Evolutionary conservation across 1,140 invertebrate genomes (phyloP).

Genomic region (Pseudomyrmex flavicornis): DNA sequence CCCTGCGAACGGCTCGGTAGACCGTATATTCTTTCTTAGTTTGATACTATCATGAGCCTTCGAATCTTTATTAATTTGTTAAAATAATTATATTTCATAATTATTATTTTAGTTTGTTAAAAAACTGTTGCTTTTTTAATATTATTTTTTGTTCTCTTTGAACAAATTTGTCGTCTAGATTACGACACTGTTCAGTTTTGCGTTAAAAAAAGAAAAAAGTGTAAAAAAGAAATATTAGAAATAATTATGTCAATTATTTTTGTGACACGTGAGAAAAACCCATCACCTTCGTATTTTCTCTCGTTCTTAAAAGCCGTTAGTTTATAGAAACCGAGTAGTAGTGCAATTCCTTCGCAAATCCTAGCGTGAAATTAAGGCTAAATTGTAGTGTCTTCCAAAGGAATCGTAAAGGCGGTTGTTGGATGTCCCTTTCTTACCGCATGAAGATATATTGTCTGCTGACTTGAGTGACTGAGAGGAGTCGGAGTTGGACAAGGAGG

Average conservation of each 20-base stretch:
- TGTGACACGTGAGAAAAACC: background rate
- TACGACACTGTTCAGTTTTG: too few species aligned
- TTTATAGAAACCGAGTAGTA: constrained; percentile 37
- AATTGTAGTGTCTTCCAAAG: constrained; percentile 49
- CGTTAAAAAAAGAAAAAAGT: too few species aligned
- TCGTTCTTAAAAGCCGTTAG: constrained; percentile 35
- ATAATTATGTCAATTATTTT: background rate
- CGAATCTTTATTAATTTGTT: too few species aligned
- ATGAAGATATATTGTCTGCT: constrained; percentile 78
- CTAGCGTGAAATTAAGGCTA: constrained; percentile 24
- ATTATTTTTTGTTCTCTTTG: too few species aligned
- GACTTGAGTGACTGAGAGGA: constrained; percentile 74
- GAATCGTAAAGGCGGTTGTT: constrained; percentile 50
- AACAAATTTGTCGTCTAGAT: too few species aligned
- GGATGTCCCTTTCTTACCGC: constrained; percentile 54
- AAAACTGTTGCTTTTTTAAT: too few species aligned
- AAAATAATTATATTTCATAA: too few species aligned
- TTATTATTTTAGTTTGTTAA: too few species aligned
- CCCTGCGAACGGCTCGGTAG: too few species aligned
- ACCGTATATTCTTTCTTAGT: too few species aligned
- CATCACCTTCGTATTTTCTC: constrained; percentile 10
- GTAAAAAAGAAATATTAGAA: too few species aligned
- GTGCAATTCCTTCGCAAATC: constrained; percentile 35
- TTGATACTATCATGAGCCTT: too few species aligned
- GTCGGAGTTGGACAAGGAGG: constrained; percentile 68